Base-by-base conservation (phyloP, 1,140 invertebrate genomes). In the Bombus haemorrhoidalis region DNA sequence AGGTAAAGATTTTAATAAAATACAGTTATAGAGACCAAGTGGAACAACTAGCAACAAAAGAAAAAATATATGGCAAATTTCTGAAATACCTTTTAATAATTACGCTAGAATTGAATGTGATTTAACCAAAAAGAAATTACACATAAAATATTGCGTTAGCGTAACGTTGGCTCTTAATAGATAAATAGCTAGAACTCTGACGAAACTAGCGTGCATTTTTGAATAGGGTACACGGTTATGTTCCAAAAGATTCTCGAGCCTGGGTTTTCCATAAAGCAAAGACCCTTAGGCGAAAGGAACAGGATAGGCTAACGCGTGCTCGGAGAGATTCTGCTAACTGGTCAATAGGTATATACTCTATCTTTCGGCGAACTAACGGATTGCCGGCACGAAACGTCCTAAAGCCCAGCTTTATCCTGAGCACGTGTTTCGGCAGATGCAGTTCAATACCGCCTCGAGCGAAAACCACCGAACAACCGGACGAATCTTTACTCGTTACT, bases 391-490 rank as follows among this genome's bases (percentile, higher is more conserved):
- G 66, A 68, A 87, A 87, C 66, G 64, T 73, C 86, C 78, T 73
- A 84, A 86, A 86, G 41, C 69, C 88, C 64, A 25, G 86, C 83
- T 89, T 92, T 91, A 92, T 93, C 86, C 90, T 43, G 76, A 92
- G 92, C 93, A 93, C 93, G 92, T 93, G 93, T 92, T 93, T 87
- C 83, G 77, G 86, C 92, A 93, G 92, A 93, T 93, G 92, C 85
- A 76, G 79, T 85, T 91, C 90, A 93, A 92, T 93, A 87, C 83
- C 66, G 86, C 89, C 92, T 78, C 74, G 41, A 85, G 92, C 89
- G 28, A 86, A 68, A 84, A 84, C 47, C 71, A 88, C 59, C 69
- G 84, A 64, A 66, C 39, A 22, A 32, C 39, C 39, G 41, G 59
- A 71, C 74, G 32, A 43, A 89, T 87, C 53, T 69, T 89, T 64